These are phyloP conservation scores for Drosophila littoralis DNA, from an alignment of 1,140 invertebrate genomes.

Conservation along the genomic window DNA sequence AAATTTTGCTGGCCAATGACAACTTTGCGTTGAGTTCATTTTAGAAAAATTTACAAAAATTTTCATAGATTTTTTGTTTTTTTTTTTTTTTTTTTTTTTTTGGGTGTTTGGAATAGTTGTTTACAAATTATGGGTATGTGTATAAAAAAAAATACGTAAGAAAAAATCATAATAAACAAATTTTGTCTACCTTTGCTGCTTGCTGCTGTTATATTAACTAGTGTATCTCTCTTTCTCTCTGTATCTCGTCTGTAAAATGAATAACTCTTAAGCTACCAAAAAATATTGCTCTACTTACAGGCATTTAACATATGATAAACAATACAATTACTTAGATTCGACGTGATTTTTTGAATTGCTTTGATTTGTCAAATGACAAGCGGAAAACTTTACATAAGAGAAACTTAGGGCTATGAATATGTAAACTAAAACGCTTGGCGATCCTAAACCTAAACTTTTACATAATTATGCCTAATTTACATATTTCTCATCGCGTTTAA, in stretches of 20 bases:
- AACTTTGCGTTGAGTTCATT: slow-evolving; percentile 51
- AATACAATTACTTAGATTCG: slow-evolving; percentile 33
- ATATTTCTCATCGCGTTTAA: slow-evolving; percentile 62
- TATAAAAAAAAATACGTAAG: slow-evolving; percentile 26
- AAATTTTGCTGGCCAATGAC: slow-evolving; percentile 9
- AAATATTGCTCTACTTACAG: slow-evolving; percentile 47
- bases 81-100: slow-evolving; percentile 30
- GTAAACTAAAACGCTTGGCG: slow-evolving; percentile 82
- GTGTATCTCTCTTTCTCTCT: slow-evolving; percentile 24
- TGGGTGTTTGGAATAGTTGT: slow-evolving; percentile 33
- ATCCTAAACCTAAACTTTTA: slow-evolving; percentile 66
- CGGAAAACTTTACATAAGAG: slow-evolving; percentile 37
- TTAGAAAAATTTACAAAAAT: slow-evolving; percentile 79
- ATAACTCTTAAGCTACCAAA: slow-evolving; percentile 18
- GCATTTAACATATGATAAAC: slow-evolving; percentile 36
- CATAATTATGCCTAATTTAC: slow-evolving; percentile 46
- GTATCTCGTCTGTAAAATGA: slow-evolving; percentile 12
- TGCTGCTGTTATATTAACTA: slow-evolving; percentile 36
- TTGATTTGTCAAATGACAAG: slow-evolving; percentile 37
- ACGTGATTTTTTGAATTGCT: slow-evolving; percentile 5
- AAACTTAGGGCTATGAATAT: slow-evolving; percentile 47
- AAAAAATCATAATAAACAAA: slow-evolving; percentile 42
- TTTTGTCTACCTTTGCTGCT: slow-evolving; percentile 43
- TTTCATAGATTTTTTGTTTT: slow-evolving; percentile 40
- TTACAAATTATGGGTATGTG: slow-evolving; percentile 38